Conservation (phyloP, 2,888 invertebrate species). For the Adelognathus sp. region DNA sequence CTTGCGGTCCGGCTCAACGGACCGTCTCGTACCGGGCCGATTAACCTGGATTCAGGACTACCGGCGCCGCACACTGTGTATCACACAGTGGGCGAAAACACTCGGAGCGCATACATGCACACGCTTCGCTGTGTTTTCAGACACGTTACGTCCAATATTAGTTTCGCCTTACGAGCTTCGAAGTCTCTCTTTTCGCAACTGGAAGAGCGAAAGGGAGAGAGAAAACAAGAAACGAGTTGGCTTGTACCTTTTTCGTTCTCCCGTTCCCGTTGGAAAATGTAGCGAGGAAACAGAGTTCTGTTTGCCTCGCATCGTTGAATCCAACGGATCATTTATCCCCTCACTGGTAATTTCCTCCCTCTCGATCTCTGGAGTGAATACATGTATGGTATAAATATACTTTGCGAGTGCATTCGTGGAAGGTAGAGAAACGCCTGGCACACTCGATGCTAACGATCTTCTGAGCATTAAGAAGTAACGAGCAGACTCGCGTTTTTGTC, state of each 20-base stretch:
- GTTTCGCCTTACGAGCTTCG: not conserved
- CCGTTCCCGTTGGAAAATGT: conserved; percentile 28
- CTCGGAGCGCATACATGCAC: not conserved
- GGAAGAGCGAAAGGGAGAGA: not conserved
- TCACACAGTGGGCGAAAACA: not conserved
- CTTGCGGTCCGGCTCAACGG: conserved; percentile 13
- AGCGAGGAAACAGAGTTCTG: conserved; percentile 33
- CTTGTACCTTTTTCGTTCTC: not conserved
- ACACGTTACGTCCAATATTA: conserved; percentile 1
- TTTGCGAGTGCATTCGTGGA: not conserved
- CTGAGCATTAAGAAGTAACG: conserved; percentile 36
- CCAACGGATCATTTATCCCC: conserved; percentile 47
- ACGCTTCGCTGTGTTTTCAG: not conserved
- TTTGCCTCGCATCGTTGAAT: conserved; percentile 41
- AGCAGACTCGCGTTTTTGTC: conserved; percentile 9
- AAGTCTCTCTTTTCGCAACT: not conserved
- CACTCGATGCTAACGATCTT: conserved; percentile 32
- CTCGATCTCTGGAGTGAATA: conserved; percentile 24
- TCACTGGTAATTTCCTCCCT: conserved; percentile 34
- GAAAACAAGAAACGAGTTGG: not conserved
- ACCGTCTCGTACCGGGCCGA: conserved; percentile 40
- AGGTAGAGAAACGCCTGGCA: conserved; percentile 26
- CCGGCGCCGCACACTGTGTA: not conserved
- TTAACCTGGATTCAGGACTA: conserved; percentile 54
- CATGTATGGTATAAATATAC: conserved; percentile 16